These are phyloP conservation scores for Pterocles burchelli DNA, from an alignment of 2,113 vertebrate genomes.

Conservation along the genomic window DNA sequence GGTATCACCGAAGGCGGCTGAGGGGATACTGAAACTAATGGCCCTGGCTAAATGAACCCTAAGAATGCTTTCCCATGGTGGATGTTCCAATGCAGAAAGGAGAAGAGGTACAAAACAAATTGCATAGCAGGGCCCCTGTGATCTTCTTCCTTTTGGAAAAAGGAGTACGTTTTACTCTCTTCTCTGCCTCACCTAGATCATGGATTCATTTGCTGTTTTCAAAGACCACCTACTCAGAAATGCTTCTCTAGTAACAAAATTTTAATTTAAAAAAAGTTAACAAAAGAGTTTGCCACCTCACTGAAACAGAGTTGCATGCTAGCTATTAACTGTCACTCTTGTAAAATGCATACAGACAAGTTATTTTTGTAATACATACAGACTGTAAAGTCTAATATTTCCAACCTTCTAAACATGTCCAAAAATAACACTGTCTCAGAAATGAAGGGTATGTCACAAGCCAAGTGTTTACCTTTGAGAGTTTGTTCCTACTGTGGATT, in stretches of 20 bases:
- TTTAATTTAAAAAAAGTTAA: not conserved
- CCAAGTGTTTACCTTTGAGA: not conserved
- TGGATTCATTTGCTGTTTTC: not conserved
- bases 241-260: not conserved
- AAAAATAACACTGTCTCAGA: not conserved
- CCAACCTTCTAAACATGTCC: not conserved
- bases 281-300: not conserved
- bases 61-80: not conserved
- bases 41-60: not conserved
- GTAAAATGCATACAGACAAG: not conserved
- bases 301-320: not conserved
- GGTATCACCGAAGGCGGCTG: fast-evolving
- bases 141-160: not conserved
- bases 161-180: not conserved
- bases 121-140: not conserved
- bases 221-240: not conserved
- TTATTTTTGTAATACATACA: not conserved
- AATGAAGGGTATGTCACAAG: not conserved
- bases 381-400: not conserved
- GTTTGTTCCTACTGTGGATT: not conserved
- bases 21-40: not conserved
- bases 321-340: not conserved
- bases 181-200: not conserved
- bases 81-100: not conserved
- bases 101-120: not conserved